Evolutionary conservation across 2,113 vertebrate species (phyloP), one percentile per base, ranked within the genome.

Genomic region (Collichthys lucidus): DNA sequence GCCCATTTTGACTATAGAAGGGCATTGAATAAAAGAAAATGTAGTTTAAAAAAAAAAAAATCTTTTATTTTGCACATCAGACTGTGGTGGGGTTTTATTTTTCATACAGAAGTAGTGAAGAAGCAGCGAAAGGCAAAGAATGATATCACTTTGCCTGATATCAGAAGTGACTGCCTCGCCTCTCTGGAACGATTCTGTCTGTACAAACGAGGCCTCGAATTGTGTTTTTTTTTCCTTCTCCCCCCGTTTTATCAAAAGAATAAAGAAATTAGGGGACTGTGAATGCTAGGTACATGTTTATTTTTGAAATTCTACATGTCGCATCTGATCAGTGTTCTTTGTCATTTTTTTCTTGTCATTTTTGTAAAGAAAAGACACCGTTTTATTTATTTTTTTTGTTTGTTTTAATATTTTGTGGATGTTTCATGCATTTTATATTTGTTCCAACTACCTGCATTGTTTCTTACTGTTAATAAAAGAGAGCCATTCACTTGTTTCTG

Each of bases 381-480:
- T 95, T 96, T 95, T 95, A 96, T 96, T 96, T 96, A 95, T 95
- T 97, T 96, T 67, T 67, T 89, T 64, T 86, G 80, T 91, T 91
- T 85, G 26, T 26, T 26, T 26, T 26, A 82, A 89, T 92, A 85
- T 96, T 97, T 96, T 96, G 95, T 97, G 97, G 94, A 97, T 96
- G 95, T 96, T 95, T 96, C 94, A 96, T 96, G 96, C 95, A 82
- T 94, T 94, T 94, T 95, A 96, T 97, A 94, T 96, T 97, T 96
- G 95, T 96, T 96, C 35, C 95, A 95, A 95, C 95, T 96, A 96
- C 93, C 93, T 96, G 94, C 96, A 96, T 97, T 96, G 95, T 95
- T 96, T 94, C 92, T 96, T 96, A 96, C 95, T 97, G 96, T 97
- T 96, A 97, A 97, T 97, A 97, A 97, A 98, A 96, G 76, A 88